Evolutionary conservation across 2,113 vertebrate genomes (phyloP).

Genomic region (Callocephalon fimbriatum): DNA sequence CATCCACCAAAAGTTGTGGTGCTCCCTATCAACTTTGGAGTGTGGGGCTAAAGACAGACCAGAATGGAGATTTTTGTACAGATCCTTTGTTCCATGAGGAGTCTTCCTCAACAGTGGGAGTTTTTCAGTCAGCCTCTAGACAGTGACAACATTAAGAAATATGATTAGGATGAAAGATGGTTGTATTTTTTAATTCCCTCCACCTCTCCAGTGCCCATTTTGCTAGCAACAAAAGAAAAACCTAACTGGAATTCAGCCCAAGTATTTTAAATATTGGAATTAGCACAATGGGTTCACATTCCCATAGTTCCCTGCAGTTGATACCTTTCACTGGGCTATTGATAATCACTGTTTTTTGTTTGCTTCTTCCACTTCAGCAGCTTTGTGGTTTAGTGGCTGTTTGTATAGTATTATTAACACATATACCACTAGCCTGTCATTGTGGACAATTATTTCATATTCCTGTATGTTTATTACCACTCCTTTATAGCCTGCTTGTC

Average conservation of each 20-base stretch:
- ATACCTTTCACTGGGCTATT: conserved; percentile 25
- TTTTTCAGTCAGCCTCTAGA: not conserved
- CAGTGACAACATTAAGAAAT: not conserved
- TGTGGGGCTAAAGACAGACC: not conserved
- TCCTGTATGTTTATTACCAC: not conserved
- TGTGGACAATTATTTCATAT: not conserved
- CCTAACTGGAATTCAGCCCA: not conserved
- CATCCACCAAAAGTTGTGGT: not conserved
- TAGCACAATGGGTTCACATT: not conserved
- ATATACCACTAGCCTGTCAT: not conserved
- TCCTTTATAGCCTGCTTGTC: not conserved
- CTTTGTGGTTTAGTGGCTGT: conserved; percentile 38
- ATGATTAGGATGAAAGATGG: not conserved
- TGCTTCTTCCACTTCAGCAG: conserved; percentile 64
- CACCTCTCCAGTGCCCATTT: accelerated
- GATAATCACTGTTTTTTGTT: conserved; percentile 38
- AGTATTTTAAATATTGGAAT: not conserved
- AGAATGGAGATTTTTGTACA: not conserved
- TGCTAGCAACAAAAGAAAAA: not conserved
- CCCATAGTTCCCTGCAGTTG: not conserved
- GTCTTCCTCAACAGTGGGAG: not conserved
- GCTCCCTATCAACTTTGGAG: not conserved
- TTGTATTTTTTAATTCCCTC: not conserved
- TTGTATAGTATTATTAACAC: conserved; percentile 57
- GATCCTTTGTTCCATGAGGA: not conserved